Evolutionary conservation across 2,113 vertebrate genomes (phyloP), one percentile per base, ranked within the genome.

Genomic region (Elephantulus edwardii): DNA sequence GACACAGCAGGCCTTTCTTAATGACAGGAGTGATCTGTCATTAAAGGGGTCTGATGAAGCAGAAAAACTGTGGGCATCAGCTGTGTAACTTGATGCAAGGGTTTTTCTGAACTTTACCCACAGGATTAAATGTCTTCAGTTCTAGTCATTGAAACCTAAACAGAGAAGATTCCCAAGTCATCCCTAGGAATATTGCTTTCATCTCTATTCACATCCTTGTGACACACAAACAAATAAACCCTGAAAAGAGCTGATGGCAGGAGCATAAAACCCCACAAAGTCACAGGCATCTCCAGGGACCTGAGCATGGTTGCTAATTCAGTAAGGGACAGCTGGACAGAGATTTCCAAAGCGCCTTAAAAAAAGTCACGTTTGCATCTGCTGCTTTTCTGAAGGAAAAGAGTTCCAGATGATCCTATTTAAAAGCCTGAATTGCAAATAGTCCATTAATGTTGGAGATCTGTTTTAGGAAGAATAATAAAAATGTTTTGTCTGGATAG

Each of bases 381-480:
- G 64, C 38, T 60, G 68, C 40, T 90, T 92, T 92, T 89, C 86
- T 75, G 44, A 35, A 68, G 60, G 33, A 30, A 88, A 58, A 86
- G 13, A 68, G 13, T 92, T 81, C 13, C 88, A 16, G 81, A 86
- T 26, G 64, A 75, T 84, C 40, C 35, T 82, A n/a, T 79, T 70
- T 92, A 88, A 35, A 85, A 95, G 52, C 35, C 35, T 80, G 26
- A 94, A 82, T 90, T 91, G 54, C 42, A 72, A 86, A 83, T 66
- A 40, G 30, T 30, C 22, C 66, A 35, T 46, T 40, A 66, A 89
- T 87, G 40, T 75, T 42, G 28, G 62, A 93, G 42, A 71, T 72
- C 46, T 72, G 20, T 6, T 68, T 93, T 85, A 74, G 42, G 35
- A 52, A 26, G 38, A 80, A 44, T 86, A 75, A 83, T 54, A 46